These are phyloP conservation scores for Eupithecia subumbrata DNA, from an alignment of 2,888 invertebrate genomes.

Conservation along the genomic window DNA sequence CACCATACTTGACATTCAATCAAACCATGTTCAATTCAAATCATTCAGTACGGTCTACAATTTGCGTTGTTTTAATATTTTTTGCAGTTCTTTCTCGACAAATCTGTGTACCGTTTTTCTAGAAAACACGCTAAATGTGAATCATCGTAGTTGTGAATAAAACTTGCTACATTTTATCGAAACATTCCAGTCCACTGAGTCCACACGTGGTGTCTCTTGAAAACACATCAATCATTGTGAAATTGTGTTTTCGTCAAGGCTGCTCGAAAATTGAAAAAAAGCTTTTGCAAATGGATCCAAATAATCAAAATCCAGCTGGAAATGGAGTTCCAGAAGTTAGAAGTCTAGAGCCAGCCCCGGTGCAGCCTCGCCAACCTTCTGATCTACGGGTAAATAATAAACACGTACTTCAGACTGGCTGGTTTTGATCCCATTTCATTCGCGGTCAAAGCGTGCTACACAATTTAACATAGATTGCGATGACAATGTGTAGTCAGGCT, in stretches of 20 bases:
- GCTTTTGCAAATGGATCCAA: constrained; percentile 52
- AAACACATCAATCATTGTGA: background rate
- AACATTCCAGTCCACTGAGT: background rate
- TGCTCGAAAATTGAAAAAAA: background rate
- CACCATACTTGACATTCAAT: no score
- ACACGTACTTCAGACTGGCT: background rate
- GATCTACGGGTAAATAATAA: constrained; percentile 66
- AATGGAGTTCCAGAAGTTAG: constrained; percentile 6
- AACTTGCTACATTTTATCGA: constrained; percentile 1
- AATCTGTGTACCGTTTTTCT: constrained; percentile 9
- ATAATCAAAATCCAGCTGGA: constrained; percentile 49
- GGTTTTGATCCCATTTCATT: background rate
- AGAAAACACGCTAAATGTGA: constrained; percentile 15
- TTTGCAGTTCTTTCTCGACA: background rate
- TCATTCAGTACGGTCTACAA: no score
- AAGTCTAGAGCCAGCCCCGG: background rate
- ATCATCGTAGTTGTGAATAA: constrained; percentile 12
- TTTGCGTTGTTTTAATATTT: no score
- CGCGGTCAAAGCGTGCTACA: background rate
- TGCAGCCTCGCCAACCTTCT: constrained; percentile 69
- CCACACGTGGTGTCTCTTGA: constrained; percentile 10
- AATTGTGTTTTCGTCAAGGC: background rate
- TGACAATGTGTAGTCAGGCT: no score
- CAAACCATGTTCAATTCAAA: no score
- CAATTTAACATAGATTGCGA: background rate